A percentile compares a stretch with the other conserved stretches of the same genome.
These are phyloP conservation scores for Cottus gobio DNA, from an alignment of 2,113 vertebrate genomes.

Conservation along the genomic window DNA sequence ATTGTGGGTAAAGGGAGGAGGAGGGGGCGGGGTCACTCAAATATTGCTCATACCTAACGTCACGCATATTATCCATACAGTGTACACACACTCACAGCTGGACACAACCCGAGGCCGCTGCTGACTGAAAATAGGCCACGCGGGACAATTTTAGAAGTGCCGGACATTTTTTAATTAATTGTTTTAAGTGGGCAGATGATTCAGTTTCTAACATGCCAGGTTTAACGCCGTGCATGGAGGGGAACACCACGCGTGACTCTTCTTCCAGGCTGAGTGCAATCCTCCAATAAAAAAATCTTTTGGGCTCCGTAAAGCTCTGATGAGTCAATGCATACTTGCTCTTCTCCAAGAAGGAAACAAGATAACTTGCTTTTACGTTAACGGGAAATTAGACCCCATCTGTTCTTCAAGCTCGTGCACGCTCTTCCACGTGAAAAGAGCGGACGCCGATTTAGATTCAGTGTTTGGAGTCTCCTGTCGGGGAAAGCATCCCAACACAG, in stretches of 20 bases:
- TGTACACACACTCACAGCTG: conserved; percentile 1
- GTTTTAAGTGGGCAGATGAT: conserved; percentile 41
- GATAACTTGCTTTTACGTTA: conserved; percentile 17
- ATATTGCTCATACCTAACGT: conserved; percentile 31
- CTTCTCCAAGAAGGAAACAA: not conserved
- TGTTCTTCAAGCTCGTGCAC: conserved; percentile 7
- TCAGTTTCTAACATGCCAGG: too few species aligned
- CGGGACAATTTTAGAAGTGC: not conserved
- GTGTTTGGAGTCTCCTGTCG: conserved; percentile 9
- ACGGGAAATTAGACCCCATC: not conserved
- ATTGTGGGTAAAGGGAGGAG: too few species aligned
- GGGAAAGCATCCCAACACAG: conserved; percentile 24
- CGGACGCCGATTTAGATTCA: conserved; percentile 1
- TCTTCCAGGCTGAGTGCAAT: not conserved
- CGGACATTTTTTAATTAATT: not conserved
- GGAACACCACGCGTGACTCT: not conserved
- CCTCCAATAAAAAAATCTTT: not conserved
- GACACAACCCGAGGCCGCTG: conserved; percentile 12
- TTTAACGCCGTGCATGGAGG: too few species aligned
- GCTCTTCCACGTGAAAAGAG: conserved; percentile 17
- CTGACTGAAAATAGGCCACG: conserved; percentile 54
- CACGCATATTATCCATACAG: conserved; percentile 30
- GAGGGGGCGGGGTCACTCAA: too few species aligned
- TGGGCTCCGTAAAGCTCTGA: not conserved
- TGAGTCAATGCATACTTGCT: not conserved